These are phyloP conservation scores for Apeira syringaria DNA, from an alignment of 2,888 invertebrate genomes.

Conservation along the genomic window DNA sequence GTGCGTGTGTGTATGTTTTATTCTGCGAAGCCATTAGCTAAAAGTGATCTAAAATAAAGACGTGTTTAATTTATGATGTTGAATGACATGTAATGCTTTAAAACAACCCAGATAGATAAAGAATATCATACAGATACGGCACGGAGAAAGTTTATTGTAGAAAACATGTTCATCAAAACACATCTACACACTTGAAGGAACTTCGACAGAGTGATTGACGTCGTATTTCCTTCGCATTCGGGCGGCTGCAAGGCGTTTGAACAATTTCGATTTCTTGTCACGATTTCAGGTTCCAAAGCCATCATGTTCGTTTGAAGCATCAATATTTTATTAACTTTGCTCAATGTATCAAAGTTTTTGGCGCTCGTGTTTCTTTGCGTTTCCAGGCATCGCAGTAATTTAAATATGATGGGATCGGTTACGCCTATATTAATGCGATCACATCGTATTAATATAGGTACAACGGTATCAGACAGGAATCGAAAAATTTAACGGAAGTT, in stretches of 20 bases:
- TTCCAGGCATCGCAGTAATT: too few relatives aligned
- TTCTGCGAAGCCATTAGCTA: neutral
- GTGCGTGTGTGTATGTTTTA: too few relatives aligned
- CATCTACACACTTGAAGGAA: slow-evolving; percentile 37
- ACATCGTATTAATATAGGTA: too few relatives aligned
- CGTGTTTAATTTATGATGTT: too few relatives aligned
- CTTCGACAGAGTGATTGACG: slow-evolving; percentile 40
- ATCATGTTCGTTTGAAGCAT: slow-evolving; percentile 10
- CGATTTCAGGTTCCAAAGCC: slow-evolving; percentile 12
- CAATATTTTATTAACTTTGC: slow-evolving; percentile 17
- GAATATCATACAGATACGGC: too few relatives aligned
- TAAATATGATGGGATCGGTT: too few relatives aligned
- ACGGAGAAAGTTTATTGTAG: slow-evolving; percentile 6
- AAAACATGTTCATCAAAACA: slow-evolving; percentile 19
- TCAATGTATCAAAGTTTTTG: slow-evolving; percentile 1
- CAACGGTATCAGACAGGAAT: too few relatives aligned
- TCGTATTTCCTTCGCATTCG: slow-evolving; percentile 12
- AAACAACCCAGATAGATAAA: too few relatives aligned
- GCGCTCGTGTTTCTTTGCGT: too few relatives aligned
- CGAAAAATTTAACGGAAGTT: too few relatives aligned
- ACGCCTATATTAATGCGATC: too few relatives aligned
- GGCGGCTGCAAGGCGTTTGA: slow-evolving; percentile 3
- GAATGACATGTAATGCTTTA: too few relatives aligned
- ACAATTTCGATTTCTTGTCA: slow-evolving; percentile 21
- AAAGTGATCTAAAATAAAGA: slow-evolving; percentile 4